Conservation (phyloP, 2,797 vertebrate species). For the Ibycter americanus region DNA sequence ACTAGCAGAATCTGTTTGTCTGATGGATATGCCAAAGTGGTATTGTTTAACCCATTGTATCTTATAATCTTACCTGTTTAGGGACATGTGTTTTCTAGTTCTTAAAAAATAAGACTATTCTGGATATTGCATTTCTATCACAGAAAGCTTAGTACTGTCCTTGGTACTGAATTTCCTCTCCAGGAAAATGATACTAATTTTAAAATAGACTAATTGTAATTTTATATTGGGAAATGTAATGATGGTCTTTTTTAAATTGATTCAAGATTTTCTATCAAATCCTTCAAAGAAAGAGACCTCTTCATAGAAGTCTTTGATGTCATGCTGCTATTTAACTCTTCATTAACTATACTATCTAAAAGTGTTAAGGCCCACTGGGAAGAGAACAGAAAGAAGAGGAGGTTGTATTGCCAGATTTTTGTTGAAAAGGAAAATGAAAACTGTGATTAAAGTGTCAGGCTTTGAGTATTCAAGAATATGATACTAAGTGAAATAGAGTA, state of each 20-base stretch:
- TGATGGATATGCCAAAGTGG: not conserved
- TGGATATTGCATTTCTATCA: not conserved
- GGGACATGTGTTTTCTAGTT: not conserved
- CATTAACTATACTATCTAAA: not conserved
- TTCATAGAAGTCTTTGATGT: not conserved
- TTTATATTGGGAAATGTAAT: not conserved
- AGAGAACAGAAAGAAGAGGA: not conserved
- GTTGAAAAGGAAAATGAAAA: not conserved
- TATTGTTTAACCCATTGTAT: not conserved
- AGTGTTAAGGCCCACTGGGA: not conserved
- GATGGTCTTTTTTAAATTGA: not conserved
- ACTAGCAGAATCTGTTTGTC: not conserved
- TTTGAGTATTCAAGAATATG: not conserved
- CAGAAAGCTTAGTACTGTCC: not conserved
- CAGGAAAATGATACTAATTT: not conserved
- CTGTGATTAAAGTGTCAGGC: not conserved
- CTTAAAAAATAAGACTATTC: not conserved
- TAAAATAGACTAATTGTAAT: not conserved
- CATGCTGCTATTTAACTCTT: conserved; percentile 2
- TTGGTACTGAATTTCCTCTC: not conserved
- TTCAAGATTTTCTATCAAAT: not conserved
- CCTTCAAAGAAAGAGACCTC: not conserved
- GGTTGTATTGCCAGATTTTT: not conserved
- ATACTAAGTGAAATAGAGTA: not conserved
- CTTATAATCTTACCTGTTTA: not conserved